Evolutionary conservation across 1,140 invertebrate species (phyloP).

Genomic region (Pantala flavescens): DNA sequence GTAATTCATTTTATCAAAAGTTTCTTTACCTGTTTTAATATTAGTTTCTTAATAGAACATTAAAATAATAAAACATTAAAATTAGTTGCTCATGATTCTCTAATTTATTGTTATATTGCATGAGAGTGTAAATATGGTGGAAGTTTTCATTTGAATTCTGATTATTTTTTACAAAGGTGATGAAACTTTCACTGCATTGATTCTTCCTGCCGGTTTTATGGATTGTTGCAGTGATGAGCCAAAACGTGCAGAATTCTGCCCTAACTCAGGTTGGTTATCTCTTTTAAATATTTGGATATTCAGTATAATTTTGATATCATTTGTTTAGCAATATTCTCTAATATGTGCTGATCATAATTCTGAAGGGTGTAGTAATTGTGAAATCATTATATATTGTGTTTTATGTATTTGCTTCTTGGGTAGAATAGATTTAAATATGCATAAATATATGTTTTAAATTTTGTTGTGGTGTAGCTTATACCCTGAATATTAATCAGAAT

Average conservation of each 20-base stretch:
- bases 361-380: background rate
- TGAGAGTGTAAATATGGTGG: too few relatives aligned
- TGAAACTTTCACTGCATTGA: background rate
- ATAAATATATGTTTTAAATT: too few relatives aligned
- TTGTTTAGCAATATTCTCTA: background rate
- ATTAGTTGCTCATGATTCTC: too few relatives aligned
- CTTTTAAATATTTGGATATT: background rate
- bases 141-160: too few relatives aligned
- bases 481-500: too few relatives aligned
- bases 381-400: background rate
- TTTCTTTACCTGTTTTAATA: too few relatives aligned
- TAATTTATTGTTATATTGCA: too few relatives aligned
- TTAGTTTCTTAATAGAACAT: too few relatives aligned
- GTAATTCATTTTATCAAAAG: too few relatives aligned
- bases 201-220: constrained; percentile 4
- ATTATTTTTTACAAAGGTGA: background rate
- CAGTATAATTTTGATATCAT: background rate
- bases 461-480: too few relatives aligned
- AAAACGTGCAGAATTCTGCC: constrained; percentile 27
- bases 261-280: constrained; percentile 26
- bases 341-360: background rate
- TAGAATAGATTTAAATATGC: too few relatives aligned
- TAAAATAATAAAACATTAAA: too few relatives aligned
- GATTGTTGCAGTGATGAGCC: constrained; percentile 28
- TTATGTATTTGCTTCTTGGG: background rate